phyloP scores from a whole-genome alignment of 2,113 vertebrate species.

The Oceanites oceanicus region DNA sequence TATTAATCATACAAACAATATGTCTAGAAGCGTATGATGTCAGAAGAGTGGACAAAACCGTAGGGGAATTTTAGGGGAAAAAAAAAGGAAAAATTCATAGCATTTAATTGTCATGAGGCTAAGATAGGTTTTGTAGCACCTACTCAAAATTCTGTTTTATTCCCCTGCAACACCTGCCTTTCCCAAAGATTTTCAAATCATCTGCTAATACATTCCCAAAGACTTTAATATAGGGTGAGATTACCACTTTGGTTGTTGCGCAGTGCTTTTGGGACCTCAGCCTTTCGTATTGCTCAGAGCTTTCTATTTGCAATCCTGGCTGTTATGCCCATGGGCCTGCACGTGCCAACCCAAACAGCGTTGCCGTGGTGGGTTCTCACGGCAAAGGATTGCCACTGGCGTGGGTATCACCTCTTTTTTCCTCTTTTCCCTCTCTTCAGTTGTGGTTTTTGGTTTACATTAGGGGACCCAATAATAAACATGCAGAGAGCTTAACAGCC shows the following conservation, averaged over 20 bases:
- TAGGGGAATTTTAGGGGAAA: background rate
- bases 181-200: background rate
- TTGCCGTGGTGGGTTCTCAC: background rate
- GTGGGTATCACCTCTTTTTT: fast-evolving
- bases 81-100: fast-evolving
- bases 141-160: background rate
- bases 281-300: background rate
- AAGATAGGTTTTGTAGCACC: background rate
- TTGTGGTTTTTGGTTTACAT: background rate
- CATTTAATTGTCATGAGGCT: background rate
- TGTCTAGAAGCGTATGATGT: background rate
- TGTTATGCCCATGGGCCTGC: background rate
- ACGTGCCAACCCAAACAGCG: background rate
- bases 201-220: background rate
- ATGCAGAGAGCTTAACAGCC: background rate
- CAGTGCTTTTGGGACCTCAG: background rate
- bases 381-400: background rate
- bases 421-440: background rate
- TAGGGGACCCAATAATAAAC: background rate
- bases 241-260: background rate
- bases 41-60: background rate
- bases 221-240: background rate
- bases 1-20: background rate
- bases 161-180: background rate
- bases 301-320: background rate